These are phyloP conservation scores for Stenodera caucasica DNA, from an alignment of 2,888 invertebrate species.

Conservation along the genomic window DNA sequence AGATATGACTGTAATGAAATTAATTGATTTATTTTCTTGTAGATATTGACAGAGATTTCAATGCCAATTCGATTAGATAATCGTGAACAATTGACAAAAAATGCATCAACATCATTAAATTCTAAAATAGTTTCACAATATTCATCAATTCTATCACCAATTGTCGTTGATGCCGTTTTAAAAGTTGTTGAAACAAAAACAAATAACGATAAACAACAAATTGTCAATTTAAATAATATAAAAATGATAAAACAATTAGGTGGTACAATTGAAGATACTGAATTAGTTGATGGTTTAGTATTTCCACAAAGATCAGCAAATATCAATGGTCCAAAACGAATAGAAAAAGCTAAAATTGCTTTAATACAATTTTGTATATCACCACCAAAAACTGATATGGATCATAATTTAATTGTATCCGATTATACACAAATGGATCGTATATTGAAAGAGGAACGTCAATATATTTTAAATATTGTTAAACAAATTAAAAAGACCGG, in stretches of 20 bases:
- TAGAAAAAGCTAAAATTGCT: slow-evolving; percentile 98
- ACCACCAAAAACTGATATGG: slow-evolving; percentile 99
- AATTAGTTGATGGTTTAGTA: slow-evolving; percentile 92
- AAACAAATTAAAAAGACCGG: slow-evolving; percentile 99
- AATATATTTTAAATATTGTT: slow-evolving; percentile 96
- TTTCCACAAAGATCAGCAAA: slow-evolving; percentile 89
- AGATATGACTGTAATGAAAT: too few relatives aligned
- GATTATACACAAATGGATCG: slow-evolving; percentile 99
- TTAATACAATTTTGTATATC: slow-evolving; percentile 99
- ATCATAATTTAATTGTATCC: slow-evolving; percentile 92
- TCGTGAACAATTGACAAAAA: slow-evolving; percentile 85
- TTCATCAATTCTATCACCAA: slow-evolving; percentile 96
- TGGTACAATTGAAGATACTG: slow-evolving; percentile 97
- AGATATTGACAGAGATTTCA: too few relatives aligned
- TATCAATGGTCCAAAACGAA: slow-evolving; percentile 86
- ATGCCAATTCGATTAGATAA: slow-evolving; percentile 80
- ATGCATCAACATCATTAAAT: slow-evolving; percentile 97
- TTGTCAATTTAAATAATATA: slow-evolving; percentile 92
- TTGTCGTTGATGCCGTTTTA: slow-evolving; percentile 95
- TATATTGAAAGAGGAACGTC: slow-evolving; percentile 94
- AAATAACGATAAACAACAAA: too few relatives aligned
- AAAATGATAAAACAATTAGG: slow-evolving; percentile 97
- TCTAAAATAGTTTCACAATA: slow-evolving; percentile 99
- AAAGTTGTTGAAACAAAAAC: slow-evolving; percentile 94
- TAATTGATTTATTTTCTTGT: too few relatives aligned